Evolutionary conservation across 53 echinoderm and acorn worm species (phyloP), one percentile per base, ranked within the genome.

Genomic region (Arbacia lixula): DNA sequence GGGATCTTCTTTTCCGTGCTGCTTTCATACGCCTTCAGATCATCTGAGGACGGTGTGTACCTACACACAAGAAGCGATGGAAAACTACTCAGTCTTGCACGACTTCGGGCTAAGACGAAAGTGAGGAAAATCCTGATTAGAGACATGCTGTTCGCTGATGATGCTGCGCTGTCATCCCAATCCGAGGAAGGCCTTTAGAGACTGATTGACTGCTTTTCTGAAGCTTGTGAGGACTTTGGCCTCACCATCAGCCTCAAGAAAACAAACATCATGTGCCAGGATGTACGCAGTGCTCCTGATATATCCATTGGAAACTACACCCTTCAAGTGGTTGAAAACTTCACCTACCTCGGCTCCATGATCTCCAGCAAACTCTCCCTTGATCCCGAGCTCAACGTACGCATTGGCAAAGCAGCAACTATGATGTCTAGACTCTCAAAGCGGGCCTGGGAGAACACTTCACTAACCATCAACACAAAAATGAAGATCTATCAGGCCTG

Each of bases 201-300:
- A 11, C 84, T 89, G n/a, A 74, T 86, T 12, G 69, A 89, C 29
- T 37, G 55, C 31, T 76, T 89, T 12, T 43, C 89, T 37, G 4
- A 56, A 5, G 66, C 90, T 9, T 93, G 93, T 56, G 80, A 40
- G 28, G 68, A 93, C 27, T 89, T 92, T 46, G 89, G 86, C 3
- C 83, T 92, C 11, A 89, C 84, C 37, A 89, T 92, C 60, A 93
- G 93, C 87, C 37, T 93, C 26, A 89, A 93, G 72, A 93, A 89
- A 49, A 90, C 90, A 4, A 27, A 87, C 6, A 53, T 89, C 10
- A 29, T 86, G 66, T 84, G 34, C 6, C 85, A 87, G 66, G 39
- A 69, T 52, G 58, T 36, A 2, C 21, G 34, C 11, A 5, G 20
- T 22, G 12, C 81, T 2, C 79, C 90, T 22, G 11, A 54, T 35